A percentile compares a stretch with the other conserved stretches of the same genome.
These are phyloP conservation scores for Chiropotes sagulatus DNA, from an alignment of 2,797 vertebrate species.

Conservation along the genomic window DNA sequence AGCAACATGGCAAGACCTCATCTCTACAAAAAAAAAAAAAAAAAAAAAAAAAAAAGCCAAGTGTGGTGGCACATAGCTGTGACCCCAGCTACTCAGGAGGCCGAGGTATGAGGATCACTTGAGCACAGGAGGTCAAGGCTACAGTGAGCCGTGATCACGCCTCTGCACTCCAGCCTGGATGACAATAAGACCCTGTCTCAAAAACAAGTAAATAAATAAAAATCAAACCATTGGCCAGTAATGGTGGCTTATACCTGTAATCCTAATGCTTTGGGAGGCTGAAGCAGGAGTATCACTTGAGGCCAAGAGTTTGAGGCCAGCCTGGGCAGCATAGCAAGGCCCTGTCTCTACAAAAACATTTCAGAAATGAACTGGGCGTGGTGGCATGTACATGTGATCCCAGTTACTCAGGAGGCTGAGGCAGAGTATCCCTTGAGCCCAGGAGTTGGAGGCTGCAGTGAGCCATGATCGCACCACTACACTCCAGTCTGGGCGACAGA, in stretches of 20 bases:
- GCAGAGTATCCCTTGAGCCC: not conserved
- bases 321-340: not conserved
- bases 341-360: not conserved
- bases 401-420: not conserved
- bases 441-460: not conserved
- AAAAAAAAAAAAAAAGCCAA: too few relatives aligned
- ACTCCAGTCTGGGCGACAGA: not conserved
- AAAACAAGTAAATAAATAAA: not conserved
- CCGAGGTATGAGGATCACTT: too few relatives aligned
- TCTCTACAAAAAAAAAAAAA: too few relatives aligned
- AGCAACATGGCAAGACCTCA: too few relatives aligned
- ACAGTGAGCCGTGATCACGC: too few relatives aligned
- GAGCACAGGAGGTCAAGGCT: too few relatives aligned
- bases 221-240: not conserved
- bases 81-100: too few relatives aligned
- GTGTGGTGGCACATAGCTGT: too few relatives aligned
- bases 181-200: too few relatives aligned
- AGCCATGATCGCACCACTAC: accelerated
- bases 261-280: not conserved
- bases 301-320: not conserved
- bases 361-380: not conserved
- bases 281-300: not conserved
- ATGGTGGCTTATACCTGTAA: not conserved
- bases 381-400: not conserved
- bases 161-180: too few relatives aligned